phyloP scores from a whole-genome alignment of 2,888 invertebrate species.

The Epinotia ramella region DNA sequence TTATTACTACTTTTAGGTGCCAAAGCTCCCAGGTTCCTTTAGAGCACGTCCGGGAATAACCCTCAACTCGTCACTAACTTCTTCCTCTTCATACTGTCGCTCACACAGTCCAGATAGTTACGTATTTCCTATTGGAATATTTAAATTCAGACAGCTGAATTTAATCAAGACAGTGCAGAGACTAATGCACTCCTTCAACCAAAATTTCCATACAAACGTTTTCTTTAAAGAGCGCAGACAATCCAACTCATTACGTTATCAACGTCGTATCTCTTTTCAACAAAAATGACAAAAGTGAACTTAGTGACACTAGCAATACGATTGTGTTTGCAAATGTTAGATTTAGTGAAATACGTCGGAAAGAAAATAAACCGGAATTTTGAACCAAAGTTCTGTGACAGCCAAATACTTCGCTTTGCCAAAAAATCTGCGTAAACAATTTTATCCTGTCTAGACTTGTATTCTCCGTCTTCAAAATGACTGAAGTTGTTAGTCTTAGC shows the following conservation, averaged over 20 bases:
- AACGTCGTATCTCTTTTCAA: not conserved
- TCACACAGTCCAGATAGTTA: not conserved
- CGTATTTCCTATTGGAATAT: not conserved
- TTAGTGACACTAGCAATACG: not conserved
- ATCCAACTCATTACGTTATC: not conserved
- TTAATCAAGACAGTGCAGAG: not conserved
- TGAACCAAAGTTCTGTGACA: conserved; percentile 20
- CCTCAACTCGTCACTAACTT: too few species aligned
- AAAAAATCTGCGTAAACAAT: conserved; percentile 43
- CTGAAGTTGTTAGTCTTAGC: not conserved
- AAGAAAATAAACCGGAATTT: not conserved
- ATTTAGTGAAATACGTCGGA: not conserved
- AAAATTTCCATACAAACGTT: conserved; percentile 29
- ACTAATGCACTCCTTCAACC: conserved; percentile 9
- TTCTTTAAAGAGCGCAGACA: conserved; percentile 18
- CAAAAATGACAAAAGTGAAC: not conserved
- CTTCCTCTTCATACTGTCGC: too few species aligned
- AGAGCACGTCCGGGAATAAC: too few species aligned
- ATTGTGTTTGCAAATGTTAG: not conserved
- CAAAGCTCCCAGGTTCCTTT: too few species aligned
- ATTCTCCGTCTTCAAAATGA: not conserved
- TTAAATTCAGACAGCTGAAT: not conserved
- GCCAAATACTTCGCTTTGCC: conserved; percentile 25
- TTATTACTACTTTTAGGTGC: too few species aligned
- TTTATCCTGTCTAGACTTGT: conserved; percentile 42